Conservation (phyloP, 2,113 vertebrate genomes). For the Chlamydotis undulata region DNA sequence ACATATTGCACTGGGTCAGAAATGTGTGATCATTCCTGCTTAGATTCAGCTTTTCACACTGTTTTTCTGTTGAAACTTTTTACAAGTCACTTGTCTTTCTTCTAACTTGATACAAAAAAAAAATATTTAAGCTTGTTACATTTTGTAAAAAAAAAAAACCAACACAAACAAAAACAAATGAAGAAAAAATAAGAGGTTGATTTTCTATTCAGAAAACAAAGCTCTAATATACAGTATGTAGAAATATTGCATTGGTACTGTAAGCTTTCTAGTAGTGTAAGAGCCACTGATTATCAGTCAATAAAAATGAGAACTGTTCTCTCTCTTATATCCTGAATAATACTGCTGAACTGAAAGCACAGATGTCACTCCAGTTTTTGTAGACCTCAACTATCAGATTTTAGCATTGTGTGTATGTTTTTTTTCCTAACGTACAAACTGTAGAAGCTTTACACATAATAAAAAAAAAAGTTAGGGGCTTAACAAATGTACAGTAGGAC, state of each 20-base stretch:
- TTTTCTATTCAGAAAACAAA: conserved; percentile 70
- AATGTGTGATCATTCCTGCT: neutral
- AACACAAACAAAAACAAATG: neutral
- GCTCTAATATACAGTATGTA: conserved; percentile 64
- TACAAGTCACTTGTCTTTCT: neutral
- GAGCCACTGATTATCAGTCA: conserved; percentile 71
- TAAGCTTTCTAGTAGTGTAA: conserved; percentile 80
- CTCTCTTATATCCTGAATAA: conserved; percentile 56
- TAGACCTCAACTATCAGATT: conserved; percentile 72
- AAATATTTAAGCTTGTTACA: conserved; percentile 33
- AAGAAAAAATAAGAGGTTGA: conserved; percentile 53
- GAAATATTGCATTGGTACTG: conserved; percentile 77
- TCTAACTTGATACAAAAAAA: conserved; percentile 8
- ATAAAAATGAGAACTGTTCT: conserved; percentile 67
- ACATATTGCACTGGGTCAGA: neutral
- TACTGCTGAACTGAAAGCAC: conserved; percentile 80
- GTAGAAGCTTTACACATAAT: conserved; percentile 69
- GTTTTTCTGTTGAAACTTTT: neutral
- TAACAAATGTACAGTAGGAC: conserved; percentile 56
- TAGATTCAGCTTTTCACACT: neutral
- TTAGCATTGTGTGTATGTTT: conserved; percentile 66
- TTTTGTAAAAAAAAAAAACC: conserved; percentile 26
- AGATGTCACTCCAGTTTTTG: conserved; percentile 83
- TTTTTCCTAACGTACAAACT: conserved; percentile 68
- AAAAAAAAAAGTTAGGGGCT: conserved; percentile 29